Percentiles rank a stretch among this genome's conserved stretches.
These are phyloP conservation scores for Hoplias malabaricus DNA, from an alignment of 2,113 vertebrate species.

Conservation along the genomic window DNA sequence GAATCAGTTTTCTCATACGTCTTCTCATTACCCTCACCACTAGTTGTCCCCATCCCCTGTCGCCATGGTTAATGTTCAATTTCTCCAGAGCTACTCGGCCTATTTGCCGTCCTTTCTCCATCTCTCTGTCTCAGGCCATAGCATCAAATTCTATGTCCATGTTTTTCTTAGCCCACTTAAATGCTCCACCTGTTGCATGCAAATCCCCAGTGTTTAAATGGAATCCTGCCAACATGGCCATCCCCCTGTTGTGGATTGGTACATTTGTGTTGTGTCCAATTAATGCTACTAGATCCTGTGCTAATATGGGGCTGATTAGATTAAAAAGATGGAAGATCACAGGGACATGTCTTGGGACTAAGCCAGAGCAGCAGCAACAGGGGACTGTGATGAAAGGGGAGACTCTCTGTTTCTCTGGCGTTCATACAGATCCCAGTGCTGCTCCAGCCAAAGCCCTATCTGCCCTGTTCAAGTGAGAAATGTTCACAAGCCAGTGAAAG, in stretches of 20 bases:
- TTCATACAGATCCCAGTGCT: background rate
- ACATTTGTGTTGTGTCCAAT: slow-evolving; percentile 53
- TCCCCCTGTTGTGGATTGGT: slow-evolving; percentile 39
- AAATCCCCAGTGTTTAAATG: slow-evolving; percentile 59
- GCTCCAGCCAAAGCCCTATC: background rate
- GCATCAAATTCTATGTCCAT: slow-evolving; percentile 45
- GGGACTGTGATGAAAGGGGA: background rate
- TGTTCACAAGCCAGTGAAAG: background rate
- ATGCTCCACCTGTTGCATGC: slow-evolving; percentile 63
- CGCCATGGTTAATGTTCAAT: slow-evolving; percentile 30
- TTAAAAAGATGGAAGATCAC: slow-evolving; percentile 23
- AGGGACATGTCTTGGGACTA: background rate
- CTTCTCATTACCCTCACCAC: background rate
- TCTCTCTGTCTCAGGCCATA: slow-evolving; percentile 34
- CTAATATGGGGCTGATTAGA: slow-evolving; percentile 37
- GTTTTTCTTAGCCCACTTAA: slow-evolving; percentile 47
- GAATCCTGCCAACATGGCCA: slow-evolving; percentile 62
- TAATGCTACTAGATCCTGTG: slow-evolving; percentile 50
- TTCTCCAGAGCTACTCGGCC: slow-evolving; percentile 14
- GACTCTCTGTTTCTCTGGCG: background rate
- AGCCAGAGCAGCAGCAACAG: slow-evolving; percentile 34
- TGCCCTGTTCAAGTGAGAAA: background rate
- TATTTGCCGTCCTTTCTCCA: background rate
- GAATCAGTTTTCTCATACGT: slow-evolving; percentile 8
- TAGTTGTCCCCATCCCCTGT: slow-evolving; percentile 8